A percentile compares a stretch with the other conserved stretches of the same genome.
These are phyloP conservation scores for Rhinichthys klamathensis DNA, from an alignment of 2,113 vertebrate species.

Conservation along the genomic window DNA sequence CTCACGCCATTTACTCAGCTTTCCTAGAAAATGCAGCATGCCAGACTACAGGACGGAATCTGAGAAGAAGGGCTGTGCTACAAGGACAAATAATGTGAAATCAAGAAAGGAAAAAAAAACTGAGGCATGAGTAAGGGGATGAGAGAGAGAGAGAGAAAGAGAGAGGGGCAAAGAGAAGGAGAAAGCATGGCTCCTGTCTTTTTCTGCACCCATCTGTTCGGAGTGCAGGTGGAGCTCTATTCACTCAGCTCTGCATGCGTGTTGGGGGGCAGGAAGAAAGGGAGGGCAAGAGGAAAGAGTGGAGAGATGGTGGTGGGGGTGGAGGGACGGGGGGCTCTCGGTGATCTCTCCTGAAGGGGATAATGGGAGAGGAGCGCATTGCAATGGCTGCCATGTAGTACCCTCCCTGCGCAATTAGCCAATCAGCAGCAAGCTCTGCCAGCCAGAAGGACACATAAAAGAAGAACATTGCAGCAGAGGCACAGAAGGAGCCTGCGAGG, in stretches of 20 bases:
- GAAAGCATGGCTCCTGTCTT: slow-evolving; percentile 74
- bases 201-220: slow-evolving; percentile 79
- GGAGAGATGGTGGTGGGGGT: slow-evolving; percentile 61
- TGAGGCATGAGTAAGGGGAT: slow-evolving; percentile 51
- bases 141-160: slow-evolving; percentile 43
- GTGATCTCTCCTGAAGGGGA: slow-evolving; percentile 82
- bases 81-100: slow-evolving; percentile 47
- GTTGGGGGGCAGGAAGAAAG: slow-evolving; percentile 69
- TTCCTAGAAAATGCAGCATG: slow-evolving; percentile 35
- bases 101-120: slow-evolving; percentile 54
- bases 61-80: not conserved
- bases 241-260: slow-evolving; percentile 69
- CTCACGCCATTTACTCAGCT: slow-evolving; percentile 46
- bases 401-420: slow-evolving; percentile 85
- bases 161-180: slow-evolving; percentile 52
- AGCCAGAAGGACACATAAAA: slow-evolving; percentile 84
- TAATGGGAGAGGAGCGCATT: slow-evolving; percentile 79
- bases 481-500: slow-evolving; percentile 82
- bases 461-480: slow-evolving; percentile 86
- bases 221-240: slow-evolving; percentile 82
- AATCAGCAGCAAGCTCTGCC: slow-evolving; percentile 78
- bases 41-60: not conserved
- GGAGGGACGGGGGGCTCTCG: slow-evolving; percentile 63
- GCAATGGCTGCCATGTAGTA: slow-evolving; percentile 82
- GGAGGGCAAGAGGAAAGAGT: slow-evolving; percentile 72